phyloP scores from a whole-genome alignment of 2,888 invertebrate genomes.

The Phoenoteleia sp. region DNA sequence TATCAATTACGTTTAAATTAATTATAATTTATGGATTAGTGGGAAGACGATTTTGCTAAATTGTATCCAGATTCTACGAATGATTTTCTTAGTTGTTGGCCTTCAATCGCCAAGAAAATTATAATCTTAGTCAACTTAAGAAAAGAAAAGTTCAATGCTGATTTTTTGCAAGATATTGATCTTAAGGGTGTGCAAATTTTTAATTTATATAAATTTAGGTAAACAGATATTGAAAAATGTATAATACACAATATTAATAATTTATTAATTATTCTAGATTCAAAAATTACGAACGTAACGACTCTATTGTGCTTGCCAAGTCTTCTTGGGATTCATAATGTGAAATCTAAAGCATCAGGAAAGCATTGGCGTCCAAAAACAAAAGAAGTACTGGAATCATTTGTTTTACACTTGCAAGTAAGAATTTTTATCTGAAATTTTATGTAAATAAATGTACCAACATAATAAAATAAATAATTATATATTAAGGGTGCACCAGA shows the following conservation, averaged over 20 bases:
- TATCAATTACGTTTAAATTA: background rate
- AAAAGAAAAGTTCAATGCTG: background rate
- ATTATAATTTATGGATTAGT: background rate
- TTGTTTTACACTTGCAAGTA: slow-evolving; percentile 21
- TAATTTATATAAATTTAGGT: too few species aligned
- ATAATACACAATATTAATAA: background rate
- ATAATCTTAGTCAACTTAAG: background rate
- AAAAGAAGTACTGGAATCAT: slow-evolving; percentile 24
- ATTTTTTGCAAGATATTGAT: background rate
- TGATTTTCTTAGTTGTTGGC: background rate
- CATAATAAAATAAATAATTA: too few species aligned
- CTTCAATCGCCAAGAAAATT: slow-evolving; percentile 6
- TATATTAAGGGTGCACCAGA: too few species aligned
- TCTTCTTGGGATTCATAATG: slow-evolving; percentile 23
- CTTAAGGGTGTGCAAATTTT: too few species aligned
- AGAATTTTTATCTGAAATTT: too few species aligned
- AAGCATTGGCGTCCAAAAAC: slow-evolving; percentile 37
- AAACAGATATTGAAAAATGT: too few species aligned
- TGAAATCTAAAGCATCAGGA: slow-evolving; percentile 28
- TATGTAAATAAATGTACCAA: too few species aligned
- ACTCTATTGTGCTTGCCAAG: slow-evolving; percentile 21
- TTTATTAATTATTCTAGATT: background rate
- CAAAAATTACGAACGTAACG: background rate
- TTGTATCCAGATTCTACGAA: background rate
- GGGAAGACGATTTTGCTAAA: slow-evolving; percentile 19